Conservation (phyloP, 2,113 vertebrate genomes). For the Xiphophorus couchianus region DNA sequence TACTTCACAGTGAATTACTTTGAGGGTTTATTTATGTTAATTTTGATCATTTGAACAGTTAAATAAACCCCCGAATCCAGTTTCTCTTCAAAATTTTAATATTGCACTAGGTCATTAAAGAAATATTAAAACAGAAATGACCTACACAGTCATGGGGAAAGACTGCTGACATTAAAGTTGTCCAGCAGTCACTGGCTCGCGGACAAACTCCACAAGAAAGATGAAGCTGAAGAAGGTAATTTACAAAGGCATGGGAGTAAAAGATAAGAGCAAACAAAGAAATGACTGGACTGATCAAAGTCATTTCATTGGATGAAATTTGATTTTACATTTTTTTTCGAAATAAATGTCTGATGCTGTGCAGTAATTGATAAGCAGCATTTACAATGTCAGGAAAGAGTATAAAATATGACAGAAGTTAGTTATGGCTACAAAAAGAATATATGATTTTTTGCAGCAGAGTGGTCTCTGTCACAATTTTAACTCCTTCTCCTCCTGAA, state of each 20-base stretch:
- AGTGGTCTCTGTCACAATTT: constrained; percentile 13
- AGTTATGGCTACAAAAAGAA: no score
- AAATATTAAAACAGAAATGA: not conserved
- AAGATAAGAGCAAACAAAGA: no score
- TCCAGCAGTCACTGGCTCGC: no score
- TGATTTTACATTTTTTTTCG: no score
- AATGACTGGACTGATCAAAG: no score
- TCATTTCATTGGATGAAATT: no score
- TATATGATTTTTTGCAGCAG: not conserved
- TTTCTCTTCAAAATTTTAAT: not conserved
- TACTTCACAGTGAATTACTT: not conserved
- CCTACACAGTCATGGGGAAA: no score
- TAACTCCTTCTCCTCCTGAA: not conserved
- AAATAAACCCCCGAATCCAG: not conserved
- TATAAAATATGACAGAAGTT: not conserved
- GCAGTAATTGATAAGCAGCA: not conserved
- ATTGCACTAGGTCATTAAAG: not conserved
- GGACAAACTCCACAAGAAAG: no score
- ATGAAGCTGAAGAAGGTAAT: no score
- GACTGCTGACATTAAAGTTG: no score
- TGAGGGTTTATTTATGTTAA: not conserved
- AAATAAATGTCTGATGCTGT: not conserved
- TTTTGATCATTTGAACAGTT: not conserved
- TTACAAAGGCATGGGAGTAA: no score
- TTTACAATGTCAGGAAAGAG: not conserved